phyloP scores from a whole-genome alignment of 2,113 vertebrate species.

The Rhinolophus sinicus region DNA sequence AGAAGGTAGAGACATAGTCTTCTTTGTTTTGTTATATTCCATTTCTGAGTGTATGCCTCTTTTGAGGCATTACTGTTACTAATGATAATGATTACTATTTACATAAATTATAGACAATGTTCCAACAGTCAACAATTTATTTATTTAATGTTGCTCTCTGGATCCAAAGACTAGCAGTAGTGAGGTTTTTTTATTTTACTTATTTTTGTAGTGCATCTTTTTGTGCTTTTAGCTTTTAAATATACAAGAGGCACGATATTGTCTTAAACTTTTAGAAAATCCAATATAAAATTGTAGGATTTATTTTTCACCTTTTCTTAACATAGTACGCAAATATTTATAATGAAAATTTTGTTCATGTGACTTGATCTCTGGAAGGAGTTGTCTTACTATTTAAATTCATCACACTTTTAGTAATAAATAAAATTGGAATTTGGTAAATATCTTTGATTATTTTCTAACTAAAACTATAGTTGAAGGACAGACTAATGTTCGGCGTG shows the following conservation, averaged over 20 bases:
- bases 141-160: not conserved
- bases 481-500: not conserved
- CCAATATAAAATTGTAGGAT: not conserved
- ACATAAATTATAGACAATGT: not conserved
- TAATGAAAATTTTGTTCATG: not conserved
- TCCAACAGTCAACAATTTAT: not conserved
- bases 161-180: not conserved
- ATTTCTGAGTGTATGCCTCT: not conserved
- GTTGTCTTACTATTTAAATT: not conserved
- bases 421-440: not conserved
- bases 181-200: not conserved
- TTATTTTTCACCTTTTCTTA: not conserved
- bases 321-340: not conserved
- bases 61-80: no score
- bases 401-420: not conserved
- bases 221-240: not conserved
- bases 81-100: not conserved
- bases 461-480: not conserved
- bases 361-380: not conserved
- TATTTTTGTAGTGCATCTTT: not conserved
- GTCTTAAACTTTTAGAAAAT: not conserved
- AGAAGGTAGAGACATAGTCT: not conserved
- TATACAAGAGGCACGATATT: not conserved
- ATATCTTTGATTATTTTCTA: constrained; percentile 28
- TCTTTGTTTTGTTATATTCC: not conserved